A percentile compares a stretch with the other conserved stretches of the same genome.
These are phyloP conservation scores for Caenorhabditis drosophilae DNA, from an alignment of 2,888 invertebrate species.

Conservation along the genomic window DNA sequence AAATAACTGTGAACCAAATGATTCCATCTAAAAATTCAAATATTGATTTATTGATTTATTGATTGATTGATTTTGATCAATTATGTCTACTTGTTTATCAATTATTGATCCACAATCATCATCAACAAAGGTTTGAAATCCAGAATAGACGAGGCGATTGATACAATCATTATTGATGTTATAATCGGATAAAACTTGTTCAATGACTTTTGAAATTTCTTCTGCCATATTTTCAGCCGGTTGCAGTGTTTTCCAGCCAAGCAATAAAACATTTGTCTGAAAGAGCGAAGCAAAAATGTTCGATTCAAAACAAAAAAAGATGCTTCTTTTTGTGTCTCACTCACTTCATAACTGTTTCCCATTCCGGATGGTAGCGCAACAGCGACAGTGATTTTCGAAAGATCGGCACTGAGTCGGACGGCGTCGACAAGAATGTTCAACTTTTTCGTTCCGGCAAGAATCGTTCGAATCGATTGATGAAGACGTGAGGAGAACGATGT, in stretches of 20 bases:
- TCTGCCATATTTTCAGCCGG: slow-evolving; percentile 16
- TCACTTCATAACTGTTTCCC: slow-evolving; percentile 37
- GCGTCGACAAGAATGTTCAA: slow-evolving; percentile 31
- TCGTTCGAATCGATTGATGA: slow-evolving; percentile 25
- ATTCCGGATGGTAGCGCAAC: slow-evolving; percentile 31
- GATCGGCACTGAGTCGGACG: slow-evolving; percentile 12
- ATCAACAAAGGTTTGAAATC: slow-evolving; percentile 10
- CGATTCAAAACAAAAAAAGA: no score
- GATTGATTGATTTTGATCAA: no score
- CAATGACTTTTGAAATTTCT: slow-evolving; percentile 13
- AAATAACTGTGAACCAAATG: slow-evolving; percentile 12
- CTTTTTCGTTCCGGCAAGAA: slow-evolving; percentile 15
- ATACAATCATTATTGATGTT: slow-evolving; percentile 9
- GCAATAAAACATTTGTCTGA: no score
- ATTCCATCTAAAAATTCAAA: slow-evolving; percentile 17
- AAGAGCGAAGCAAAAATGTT: no score
- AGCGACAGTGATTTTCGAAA: slow-evolving; percentile 22
- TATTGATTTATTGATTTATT: not conserved
- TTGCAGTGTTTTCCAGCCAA: no score
- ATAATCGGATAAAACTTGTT: slow-evolving; percentile 20
- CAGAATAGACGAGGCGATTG: slow-evolving; percentile 33
- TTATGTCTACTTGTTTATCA: slow-evolving; percentile 5
- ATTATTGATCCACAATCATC: slow-evolving; percentile 3
- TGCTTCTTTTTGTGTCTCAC: no score
- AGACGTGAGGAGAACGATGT: slow-evolving; percentile 22